Percentiles rank a stretch among this genome's conserved stretches.
phyloP scores from a whole-genome alignment of 2,888 invertebrate genomes.

The Oegoconia quadripuncta region DNA sequence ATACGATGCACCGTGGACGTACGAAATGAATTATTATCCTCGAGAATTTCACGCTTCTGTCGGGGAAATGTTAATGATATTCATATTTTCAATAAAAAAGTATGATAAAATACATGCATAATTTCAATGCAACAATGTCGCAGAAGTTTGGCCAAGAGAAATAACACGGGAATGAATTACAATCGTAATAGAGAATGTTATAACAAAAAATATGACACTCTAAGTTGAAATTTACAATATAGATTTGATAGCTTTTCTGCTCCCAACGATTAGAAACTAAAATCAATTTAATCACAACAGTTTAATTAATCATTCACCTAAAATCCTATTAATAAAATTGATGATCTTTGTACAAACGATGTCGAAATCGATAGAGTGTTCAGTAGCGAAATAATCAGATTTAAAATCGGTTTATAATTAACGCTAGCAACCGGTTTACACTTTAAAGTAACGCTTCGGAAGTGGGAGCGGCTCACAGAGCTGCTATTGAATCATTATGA shows the following conservation, averaged over 20 bases:
- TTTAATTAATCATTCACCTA: conserved; percentile 56
- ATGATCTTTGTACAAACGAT: conserved; percentile 49
- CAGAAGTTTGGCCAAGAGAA: no score
- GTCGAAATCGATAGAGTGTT: conserved; percentile 58
- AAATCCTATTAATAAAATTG: conserved; percentile 60
- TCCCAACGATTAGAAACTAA: conserved; percentile 31
- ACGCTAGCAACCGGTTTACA: conserved; percentile 63
- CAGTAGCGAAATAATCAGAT: conserved; percentile 70
- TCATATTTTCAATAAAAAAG: not conserved
- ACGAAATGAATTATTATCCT: conserved; percentile 48
- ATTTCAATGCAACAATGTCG: not conserved
- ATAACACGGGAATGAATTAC: no score
- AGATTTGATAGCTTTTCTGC: conserved; percentile 14
- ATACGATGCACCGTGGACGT: conserved; percentile 34
- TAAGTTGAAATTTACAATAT: not conserved
- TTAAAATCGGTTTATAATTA: conserved; percentile 70
- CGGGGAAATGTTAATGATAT: conserved; percentile 29
- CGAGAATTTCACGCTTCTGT: conserved; percentile 44
- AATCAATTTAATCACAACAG: conserved; percentile 43
- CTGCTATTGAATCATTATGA: conserved; percentile 64
- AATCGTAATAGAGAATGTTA: not conserved
- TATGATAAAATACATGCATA: not conserved
- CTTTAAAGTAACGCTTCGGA: conserved; percentile 45
- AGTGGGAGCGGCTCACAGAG: conserved; percentile 50
- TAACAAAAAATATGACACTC: not conserved